Evolutionary conservation across 2,888 invertebrate genomes (phyloP).

Genomic region (Diarsia brunnea): DNA sequence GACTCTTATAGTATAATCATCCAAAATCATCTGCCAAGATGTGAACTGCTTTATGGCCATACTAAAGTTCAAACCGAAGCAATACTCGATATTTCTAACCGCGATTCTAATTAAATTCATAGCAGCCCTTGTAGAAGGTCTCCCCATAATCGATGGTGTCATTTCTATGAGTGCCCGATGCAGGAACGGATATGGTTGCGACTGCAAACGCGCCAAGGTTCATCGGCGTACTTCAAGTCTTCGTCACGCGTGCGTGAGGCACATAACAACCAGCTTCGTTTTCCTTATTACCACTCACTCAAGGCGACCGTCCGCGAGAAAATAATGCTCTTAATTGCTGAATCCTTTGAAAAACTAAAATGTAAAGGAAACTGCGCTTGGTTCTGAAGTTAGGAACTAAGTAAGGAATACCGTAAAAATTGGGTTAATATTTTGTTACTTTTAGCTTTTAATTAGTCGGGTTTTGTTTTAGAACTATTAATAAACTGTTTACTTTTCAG

Average conservation of each 20-base stretch:
- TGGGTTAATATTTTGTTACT: constrained; percentile 6
- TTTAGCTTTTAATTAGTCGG: constrained; percentile 23
- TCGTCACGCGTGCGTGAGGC: constrained; percentile 59
- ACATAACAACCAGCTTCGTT: constrained; percentile 60
- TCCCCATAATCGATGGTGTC: constrained; percentile 46
- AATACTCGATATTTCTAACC: not conserved
- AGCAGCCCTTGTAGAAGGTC: constrained; percentile 48
- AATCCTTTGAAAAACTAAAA: constrained; percentile 48
- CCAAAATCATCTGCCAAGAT: not conserved
- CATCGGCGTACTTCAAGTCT: constrained; percentile 37
- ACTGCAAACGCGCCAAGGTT: constrained; percentile 63
- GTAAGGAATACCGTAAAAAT: not conserved
- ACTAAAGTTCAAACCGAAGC: not conserved
- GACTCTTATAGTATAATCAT: not conserved
- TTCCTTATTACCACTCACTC: constrained; percentile 60
- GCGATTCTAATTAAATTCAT: constrained; percentile 22
- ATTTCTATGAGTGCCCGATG: constrained; percentile 47
- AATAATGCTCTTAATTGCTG: constrained; percentile 57
- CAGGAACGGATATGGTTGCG: constrained; percentile 52
- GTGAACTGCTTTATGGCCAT: not conserved
- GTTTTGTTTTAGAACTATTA: constrained; percentile 3
- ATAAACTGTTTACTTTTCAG: constrained; percentile 2
- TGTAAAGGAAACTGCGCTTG: constrained; percentile 7
- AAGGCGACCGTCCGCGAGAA: constrained; percentile 57
- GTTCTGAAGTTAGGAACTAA: not conserved